Base-by-base conservation (phyloP, 2,113 vertebrate species). In the Amphilophus citrinellus region DNA sequence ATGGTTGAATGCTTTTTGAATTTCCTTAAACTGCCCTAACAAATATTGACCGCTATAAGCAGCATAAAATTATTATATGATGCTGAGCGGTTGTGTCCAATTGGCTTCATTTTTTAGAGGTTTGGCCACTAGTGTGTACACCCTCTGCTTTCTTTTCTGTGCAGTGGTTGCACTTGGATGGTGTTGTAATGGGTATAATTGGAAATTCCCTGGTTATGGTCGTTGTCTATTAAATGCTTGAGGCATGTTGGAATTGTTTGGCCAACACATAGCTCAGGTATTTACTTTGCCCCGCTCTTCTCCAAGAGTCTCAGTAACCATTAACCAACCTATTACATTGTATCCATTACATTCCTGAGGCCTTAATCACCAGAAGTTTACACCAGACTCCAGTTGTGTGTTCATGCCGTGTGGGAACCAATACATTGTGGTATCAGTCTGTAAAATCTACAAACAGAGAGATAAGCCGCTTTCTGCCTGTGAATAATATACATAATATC, bases 271-370 rank as follows among this genome's bases (percentile, higher is more conserved):
- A 88, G 61, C 76, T 92, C 87, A 90, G 84, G 83, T 91, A 83
- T 95, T 94, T 93, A 80, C 84, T 92, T 82, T 83, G 32, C 82
- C 73, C 61, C 14, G 30, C 84, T 91, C n/a, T 58, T 88, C 77
- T 92, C 85, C 53, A 37, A 93, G 84, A 77, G 78, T 91, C 81
- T 85, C 79, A 77, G 11, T 93, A 95, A 95, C 91, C 89, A 95
- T 96, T 95, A 96, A 95, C 94, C 87, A 86, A 83, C 59, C 53
- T 32, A 42, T 77, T 77, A 79, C 78, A 60, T 85, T 88, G 85
- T 84, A 79, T 80, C 35, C 88, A 89, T 92, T 78, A 24, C 95
- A 96, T 95, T 95, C 95, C 93, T 89, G 39, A 84, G 88, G 66
- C 50, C 82, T 92, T 81, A 85, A 87, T 95, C 87, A 94, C 80